Percentiles rank a stretch among this genome's conserved stretches.
Conservation (phyloP, 2,113 vertebrate genomes). For the Promerops cafer region DNA sequence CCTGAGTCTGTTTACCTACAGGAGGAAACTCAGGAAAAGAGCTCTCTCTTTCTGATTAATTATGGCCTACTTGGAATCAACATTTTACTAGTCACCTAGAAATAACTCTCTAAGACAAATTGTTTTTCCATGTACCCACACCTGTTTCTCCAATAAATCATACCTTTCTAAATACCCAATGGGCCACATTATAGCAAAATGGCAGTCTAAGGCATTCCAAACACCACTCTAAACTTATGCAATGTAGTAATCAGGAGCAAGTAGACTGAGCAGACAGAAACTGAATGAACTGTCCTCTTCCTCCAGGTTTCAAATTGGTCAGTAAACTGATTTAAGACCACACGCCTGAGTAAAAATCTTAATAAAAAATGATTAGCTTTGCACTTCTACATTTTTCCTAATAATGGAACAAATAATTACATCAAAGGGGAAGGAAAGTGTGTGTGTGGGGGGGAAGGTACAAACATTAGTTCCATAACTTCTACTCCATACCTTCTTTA, state of each 20-base stretch:
- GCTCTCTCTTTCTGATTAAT: constrained; percentile 41
- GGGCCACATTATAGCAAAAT: not conserved
- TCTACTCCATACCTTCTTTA: not conserved
- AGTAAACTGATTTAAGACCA: not conserved
- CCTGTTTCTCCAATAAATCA: constrained; percentile 7
- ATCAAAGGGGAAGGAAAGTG: accelerated
- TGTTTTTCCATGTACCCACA: not conserved
- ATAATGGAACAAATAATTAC: not conserved
- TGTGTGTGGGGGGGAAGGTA: no score
- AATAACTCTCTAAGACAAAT: not conserved
- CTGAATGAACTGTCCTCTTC: not conserved
- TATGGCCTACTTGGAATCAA: not conserved
- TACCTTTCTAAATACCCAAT: not conserved
- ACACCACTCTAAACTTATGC: not conserved
- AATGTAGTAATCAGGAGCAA: not conserved
- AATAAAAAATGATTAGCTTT: not conserved
- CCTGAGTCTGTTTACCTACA: not conserved
- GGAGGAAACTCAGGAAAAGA: not conserved
- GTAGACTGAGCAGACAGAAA: not conserved
- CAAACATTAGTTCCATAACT: not conserved
- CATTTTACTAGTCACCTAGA: constrained; percentile 21
- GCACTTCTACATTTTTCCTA: not conserved
- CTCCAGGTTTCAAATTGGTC: not conserved
- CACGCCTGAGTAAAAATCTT: not conserved
- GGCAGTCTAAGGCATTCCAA: not conserved